These are phyloP conservation scores for Australoheros facetus DNA, from an alignment of 2,797 vertebrate genomes.

Conservation along the genomic window DNA sequence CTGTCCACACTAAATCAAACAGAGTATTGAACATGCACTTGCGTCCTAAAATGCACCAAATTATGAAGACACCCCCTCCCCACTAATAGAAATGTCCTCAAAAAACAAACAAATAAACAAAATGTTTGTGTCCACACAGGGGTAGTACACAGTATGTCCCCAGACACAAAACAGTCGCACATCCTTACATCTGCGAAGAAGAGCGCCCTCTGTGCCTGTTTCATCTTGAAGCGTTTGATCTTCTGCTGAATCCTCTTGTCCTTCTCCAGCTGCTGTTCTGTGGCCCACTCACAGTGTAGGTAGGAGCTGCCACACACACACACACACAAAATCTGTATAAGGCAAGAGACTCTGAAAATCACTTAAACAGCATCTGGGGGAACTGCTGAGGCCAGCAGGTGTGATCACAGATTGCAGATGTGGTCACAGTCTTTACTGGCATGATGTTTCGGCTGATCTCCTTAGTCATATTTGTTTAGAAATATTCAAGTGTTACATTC, in stretches of 20 bases:
- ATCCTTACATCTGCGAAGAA: conserved; percentile 96
- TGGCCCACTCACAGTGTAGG: conserved; percentile 99
- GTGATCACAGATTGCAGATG: conserved; percentile 23
- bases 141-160: background rate
- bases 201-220: conserved; percentile 97
- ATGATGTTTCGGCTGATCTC: background rate
- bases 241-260: conserved; percentile 99
- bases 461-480: conserved; percentile 9
- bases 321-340: conserved; percentile 21
- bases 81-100: background rate
- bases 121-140: background rate
- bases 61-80: conserved; percentile 15
- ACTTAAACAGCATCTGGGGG: conserved; percentile 21
- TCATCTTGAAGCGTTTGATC: conserved; percentile 98
- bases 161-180: conserved; percentile 22
- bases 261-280: conserved; percentile 94
- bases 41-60: background rate
- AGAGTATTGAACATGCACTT: conserved; percentile 7
- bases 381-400: conserved; percentile 8
- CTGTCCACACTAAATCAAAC: conserved; percentile 42
- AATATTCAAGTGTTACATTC: background rate
- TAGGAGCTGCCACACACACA: conserved; percentile 86
- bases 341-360: conserved; percentile 22
- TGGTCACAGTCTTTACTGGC: conserved; percentile 1
- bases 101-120: background rate